Evolutionary conservation across 1,140 invertebrate genomes (phyloP).

Genomic region (Pogonognathellus flavescens): DNA sequence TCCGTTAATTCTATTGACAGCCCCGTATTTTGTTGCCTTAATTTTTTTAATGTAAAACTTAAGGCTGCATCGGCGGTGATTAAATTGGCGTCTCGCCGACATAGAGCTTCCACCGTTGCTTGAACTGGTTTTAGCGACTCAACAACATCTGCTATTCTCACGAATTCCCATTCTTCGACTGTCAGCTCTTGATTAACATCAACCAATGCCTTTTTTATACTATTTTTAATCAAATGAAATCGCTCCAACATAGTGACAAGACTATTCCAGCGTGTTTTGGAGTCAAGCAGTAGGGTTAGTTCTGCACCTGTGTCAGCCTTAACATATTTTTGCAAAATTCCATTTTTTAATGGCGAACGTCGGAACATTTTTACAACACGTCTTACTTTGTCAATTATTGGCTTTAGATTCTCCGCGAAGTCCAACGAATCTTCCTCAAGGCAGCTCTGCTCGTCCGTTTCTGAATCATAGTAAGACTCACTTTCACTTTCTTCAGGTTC

Average conservation of each 20-base stretch:
- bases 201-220: conserved; percentile 7
- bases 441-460: neutral
- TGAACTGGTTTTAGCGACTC: neutral
- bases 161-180: neutral
- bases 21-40: neutral
- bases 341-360: conserved; percentile 3
- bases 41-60: neutral
- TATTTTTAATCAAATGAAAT: conserved; percentile 17
- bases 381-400: conserved; percentile 3
- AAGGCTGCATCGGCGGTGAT: conserved; percentile 4
- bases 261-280: conserved; percentile 4
- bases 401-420: neutral
- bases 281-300: neutral
- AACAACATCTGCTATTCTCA: neutral
- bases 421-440: neutral
- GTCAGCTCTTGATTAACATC: neutral
- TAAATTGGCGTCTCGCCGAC: conserved; percentile 7
- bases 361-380: neutral
- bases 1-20: neutral
- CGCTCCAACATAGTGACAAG: neutral
- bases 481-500: neutral
- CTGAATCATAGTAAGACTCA: neutral
- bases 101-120: conserved; percentile 10
- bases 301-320: neutral
- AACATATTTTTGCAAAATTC: neutral